These are phyloP conservation scores for Ahaetulla prasina DNA, from an alignment of 2,113 vertebrate species.

Conservation along the genomic window DNA sequence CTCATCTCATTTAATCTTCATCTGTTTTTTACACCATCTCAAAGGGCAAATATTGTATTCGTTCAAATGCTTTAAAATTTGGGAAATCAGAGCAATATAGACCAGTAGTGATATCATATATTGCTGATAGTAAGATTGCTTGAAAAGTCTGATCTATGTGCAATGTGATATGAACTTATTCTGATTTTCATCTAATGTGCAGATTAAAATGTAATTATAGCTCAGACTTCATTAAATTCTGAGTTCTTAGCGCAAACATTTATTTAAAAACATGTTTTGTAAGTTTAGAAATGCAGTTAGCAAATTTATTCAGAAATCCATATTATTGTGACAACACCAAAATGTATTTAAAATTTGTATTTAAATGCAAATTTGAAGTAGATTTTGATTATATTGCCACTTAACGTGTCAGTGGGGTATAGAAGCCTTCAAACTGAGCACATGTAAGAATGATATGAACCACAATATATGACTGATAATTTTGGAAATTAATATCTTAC, in stretches of 20 bases:
- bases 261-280: background rate
- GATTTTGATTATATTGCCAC: background rate
- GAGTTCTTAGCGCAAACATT: background rate
- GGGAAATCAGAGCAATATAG: background rate
- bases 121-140: background rate
- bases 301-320: background rate
- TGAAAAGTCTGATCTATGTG: background rate
- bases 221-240: background rate
- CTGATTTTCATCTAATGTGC: background rate
- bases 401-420: background rate
- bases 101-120: background rate
- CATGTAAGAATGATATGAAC: background rate
- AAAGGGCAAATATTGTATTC: background rate
- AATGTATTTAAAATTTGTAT: background rate
- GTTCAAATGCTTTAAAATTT: background rate
- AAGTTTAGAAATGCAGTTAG: background rate
- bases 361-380: background rate
- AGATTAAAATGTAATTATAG: background rate
- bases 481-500: conserved; percentile 69
- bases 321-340: background rate
- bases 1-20: too few relatives aligned
- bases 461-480: background rate
- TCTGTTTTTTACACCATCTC: background rate
- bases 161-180: background rate
- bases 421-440: background rate